phyloP scores from a whole-genome alignment of 64 coral and sea anemone genomes.

The Cladopsammia gracilis region DNA sequence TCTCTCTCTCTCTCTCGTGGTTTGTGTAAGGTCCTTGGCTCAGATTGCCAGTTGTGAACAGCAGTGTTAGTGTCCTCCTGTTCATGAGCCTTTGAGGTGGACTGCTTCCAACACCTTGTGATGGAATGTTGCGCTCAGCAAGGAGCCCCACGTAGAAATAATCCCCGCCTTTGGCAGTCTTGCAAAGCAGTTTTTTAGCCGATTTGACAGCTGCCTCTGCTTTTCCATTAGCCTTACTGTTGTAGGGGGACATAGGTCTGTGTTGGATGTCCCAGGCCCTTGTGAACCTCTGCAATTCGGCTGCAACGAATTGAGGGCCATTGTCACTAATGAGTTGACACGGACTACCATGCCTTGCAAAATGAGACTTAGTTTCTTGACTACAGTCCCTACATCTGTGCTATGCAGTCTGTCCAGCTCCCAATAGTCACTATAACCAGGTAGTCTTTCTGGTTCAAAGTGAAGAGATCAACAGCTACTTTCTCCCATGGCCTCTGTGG shows the following conservation, averaged over 20 bases:
- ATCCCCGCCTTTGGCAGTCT: not conserved
- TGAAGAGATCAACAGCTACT: too few relatives aligned
- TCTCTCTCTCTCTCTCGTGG: too few relatives aligned
- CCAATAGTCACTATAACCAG: not conserved
- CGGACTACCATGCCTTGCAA: too few relatives aligned
- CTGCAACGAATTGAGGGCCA: too few relatives aligned
- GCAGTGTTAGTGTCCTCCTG: slow-evolving; percentile 13
- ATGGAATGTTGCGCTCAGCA: not conserved
- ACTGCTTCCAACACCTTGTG: too few relatives aligned
- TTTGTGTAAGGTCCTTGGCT: not conserved
- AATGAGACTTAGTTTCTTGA: slow-evolving; percentile 10
- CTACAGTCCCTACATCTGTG: not conserved
- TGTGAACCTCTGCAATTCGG: too few relatives aligned
- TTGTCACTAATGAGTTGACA: too few relatives aligned
- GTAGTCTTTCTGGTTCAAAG: not conserved
- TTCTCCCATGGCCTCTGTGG: slow-evolving; percentile 1
- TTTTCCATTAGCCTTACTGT: slow-evolving; percentile 26
- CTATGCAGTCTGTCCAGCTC: not conserved
- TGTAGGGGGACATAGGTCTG: not conserved
- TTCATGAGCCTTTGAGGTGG: slow-evolving; percentile 38
- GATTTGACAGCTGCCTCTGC: too few relatives aligned
- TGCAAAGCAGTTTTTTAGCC: not conserved
- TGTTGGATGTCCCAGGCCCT: not conserved
- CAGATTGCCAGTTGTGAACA: slow-evolving; percentile 13
- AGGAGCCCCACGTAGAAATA: too few relatives aligned